These are phyloP conservation scores for Omphaloscelis lunosa DNA, from an alignment of 2,888 invertebrate species.

Conservation along the genomic window DNA sequence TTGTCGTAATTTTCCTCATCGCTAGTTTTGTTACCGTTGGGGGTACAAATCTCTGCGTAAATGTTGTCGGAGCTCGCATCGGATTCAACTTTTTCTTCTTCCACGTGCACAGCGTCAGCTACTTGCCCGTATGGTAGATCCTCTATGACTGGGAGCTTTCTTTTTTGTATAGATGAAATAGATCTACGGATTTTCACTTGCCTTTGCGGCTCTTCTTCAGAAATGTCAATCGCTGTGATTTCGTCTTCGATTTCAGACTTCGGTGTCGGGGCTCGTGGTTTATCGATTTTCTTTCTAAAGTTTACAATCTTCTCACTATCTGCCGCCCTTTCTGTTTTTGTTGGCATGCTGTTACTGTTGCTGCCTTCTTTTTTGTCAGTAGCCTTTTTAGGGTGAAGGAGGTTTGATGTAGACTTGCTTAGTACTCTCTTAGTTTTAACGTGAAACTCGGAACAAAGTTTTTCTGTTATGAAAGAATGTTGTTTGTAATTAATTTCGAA, in stretches of 20 bases:
- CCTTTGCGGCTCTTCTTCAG: conserved; percentile 83
- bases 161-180: conserved; percentile 89
- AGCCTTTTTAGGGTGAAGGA: conserved; percentile 91
- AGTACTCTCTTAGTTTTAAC: conserved; percentile 92
- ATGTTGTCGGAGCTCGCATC: conserved; percentile 91
- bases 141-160: conserved; percentile 90
- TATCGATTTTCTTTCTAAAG: conserved; percentile 88
- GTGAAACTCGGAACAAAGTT: conserved; percentile 93
- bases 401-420: conserved; percentile 92
- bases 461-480: conserved; percentile 93
- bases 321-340: conserved; percentile 84
- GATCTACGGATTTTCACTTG: conserved; percentile 89
- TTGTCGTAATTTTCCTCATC: conserved; percentile 86
- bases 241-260: conserved; percentile 87
- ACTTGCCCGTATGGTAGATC: conserved; percentile 93
- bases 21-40: conserved; percentile 80
- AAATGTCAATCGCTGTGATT: conserved; percentile 82
- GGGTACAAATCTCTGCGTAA: conserved; percentile 93
- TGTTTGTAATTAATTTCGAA: conserved; percentile 90
- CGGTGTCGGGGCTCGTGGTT: conserved; percentile 88
- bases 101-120: conserved; percentile 91
- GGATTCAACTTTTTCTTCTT: conserved; percentile 85
- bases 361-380: conserved; percentile 88
- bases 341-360: conserved; percentile 89
- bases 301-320: conserved; percentile 84